phyloP scores from a whole-genome alignment of 2,797 vertebrate species.

The Calcarius lapponicus region DNA sequence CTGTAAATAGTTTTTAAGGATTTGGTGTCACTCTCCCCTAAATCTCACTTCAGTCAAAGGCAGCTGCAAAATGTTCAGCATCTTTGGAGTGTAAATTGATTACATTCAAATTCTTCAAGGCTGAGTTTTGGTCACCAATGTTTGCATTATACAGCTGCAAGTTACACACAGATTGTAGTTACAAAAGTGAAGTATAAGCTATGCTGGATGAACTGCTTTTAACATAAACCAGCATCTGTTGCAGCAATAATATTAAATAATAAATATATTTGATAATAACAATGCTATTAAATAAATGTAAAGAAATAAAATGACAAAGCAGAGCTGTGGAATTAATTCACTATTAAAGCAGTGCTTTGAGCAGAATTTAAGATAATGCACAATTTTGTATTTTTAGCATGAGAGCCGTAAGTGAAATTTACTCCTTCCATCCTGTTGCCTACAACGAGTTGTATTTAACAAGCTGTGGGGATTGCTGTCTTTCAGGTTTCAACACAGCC shows the following conservation, averaged over 20 bases:
- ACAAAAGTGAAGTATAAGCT: not conserved
- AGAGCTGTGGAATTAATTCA: not conserved
- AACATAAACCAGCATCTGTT: not conserved
- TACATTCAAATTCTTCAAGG: not conserved
- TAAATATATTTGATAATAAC: not conserved
- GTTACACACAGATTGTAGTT: not conserved
- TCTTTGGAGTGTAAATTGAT: not conserved
- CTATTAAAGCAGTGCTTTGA: not conserved
- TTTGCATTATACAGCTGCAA: not conserved
- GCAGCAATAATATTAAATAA: not conserved
- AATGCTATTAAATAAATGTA: not conserved
- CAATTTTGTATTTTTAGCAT: not conserved
- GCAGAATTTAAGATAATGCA: not conserved
- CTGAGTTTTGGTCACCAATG: not conserved
- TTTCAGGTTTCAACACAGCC: conserved; percentile 91
- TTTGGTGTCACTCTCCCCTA: not conserved
- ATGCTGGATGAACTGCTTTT: not conserved
- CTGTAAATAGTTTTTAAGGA: not conserved
- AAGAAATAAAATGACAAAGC: not conserved
- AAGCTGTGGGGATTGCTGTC: not conserved
- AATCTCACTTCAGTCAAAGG: not conserved
- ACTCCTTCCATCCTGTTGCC: not conserved
- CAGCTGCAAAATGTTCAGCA: not conserved
- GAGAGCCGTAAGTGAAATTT: not conserved
- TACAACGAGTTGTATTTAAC: not conserved